Conservation (phyloP, 2,113 vertebrate genomes). For the Lophura nycthemera region DNA sequence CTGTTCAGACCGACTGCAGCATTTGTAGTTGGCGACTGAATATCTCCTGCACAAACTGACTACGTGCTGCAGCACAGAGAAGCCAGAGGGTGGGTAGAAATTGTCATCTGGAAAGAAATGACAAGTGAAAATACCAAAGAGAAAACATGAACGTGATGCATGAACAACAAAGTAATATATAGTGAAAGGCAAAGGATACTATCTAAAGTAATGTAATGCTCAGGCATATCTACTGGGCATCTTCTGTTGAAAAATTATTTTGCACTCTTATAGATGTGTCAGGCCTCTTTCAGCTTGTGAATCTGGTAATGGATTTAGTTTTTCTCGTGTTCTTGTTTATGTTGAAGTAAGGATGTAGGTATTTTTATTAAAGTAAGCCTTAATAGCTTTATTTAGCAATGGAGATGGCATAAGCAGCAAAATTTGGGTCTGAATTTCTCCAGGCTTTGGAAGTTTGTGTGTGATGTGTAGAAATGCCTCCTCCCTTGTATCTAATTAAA, state of each 20-base stretch:
- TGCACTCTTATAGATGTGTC: background rate
- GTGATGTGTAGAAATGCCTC: background rate
- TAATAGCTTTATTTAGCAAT: background rate
- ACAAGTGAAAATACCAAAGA: background rate
- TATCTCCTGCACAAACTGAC: background rate
- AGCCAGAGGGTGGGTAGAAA: background rate
- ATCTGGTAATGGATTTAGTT: constrained; percentile 21
- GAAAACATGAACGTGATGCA: background rate
- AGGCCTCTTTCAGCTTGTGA: background rate
- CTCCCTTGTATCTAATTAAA: background rate
- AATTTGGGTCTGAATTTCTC: background rate
- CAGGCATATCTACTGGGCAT: background rate
- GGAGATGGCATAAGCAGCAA: background rate
- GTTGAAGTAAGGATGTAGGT: background rate
- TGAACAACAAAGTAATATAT: background rate
- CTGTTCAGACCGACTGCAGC: background rate
- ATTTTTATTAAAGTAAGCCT: background rate
- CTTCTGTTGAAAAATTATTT: constrained; percentile 12
- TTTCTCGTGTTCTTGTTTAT: background rate
- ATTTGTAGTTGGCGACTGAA: background rate
- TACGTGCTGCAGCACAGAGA: background rate
- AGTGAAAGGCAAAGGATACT: background rate
- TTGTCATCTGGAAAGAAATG: background rate
- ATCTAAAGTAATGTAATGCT: background rate
- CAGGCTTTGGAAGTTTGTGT: background rate